phyloP scores from a whole-genome alignment of 53 echinoderm and acorn worm species.

The Holothuria leucospilota region DNA sequence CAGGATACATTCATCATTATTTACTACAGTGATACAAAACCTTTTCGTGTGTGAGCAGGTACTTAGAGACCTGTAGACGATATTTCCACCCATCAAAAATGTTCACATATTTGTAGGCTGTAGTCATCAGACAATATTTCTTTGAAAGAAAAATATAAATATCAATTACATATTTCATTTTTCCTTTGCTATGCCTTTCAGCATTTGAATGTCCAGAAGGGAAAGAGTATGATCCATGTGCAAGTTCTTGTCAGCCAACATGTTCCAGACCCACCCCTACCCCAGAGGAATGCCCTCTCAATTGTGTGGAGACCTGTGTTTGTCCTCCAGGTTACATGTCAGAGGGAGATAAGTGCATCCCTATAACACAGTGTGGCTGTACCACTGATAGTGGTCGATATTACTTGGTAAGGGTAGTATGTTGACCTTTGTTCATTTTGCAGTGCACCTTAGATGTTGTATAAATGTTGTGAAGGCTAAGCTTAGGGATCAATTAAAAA shows the following conservation, averaged over 20 bases:
- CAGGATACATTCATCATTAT: too few species aligned
- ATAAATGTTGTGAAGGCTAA: too few species aligned
- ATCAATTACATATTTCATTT: not conserved
- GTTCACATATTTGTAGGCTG: too few species aligned
- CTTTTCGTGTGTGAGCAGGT: too few species aligned
- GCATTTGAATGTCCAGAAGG: slow-evolving; percentile 72
- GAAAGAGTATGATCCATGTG: slow-evolving; percentile 71
- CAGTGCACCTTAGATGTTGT: too few species aligned
- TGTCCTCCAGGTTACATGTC: slow-evolving; percentile 66
- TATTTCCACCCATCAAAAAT: not conserved
- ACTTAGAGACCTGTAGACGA: too few species aligned
- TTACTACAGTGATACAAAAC: too few species aligned
- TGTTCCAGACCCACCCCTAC: slow-evolving; percentile 59
- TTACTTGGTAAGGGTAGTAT: slow-evolving; percentile 33
- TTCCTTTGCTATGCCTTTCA: slow-evolving; percentile 18
- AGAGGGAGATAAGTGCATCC: slow-evolving; percentile 67
- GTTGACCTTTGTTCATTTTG: too few species aligned
- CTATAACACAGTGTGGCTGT: slow-evolving; percentile 67
- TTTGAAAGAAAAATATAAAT: too few species aligned
- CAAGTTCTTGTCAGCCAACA: slow-evolving; percentile 74
- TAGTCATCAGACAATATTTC: not conserved
- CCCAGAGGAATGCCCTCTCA: slow-evolving; percentile 35
- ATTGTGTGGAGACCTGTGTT: slow-evolving; percentile 67
- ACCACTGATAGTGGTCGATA: slow-evolving; percentile 57
- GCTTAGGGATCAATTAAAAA: too few species aligned